A percentile compares a stretch with the other conserved stretches of the same genome.
phyloP scores from a whole-genome alignment of 30 jellyfish, hydroid and myxozoan genomes.

The Thelohanellus kitauei region DNA sequence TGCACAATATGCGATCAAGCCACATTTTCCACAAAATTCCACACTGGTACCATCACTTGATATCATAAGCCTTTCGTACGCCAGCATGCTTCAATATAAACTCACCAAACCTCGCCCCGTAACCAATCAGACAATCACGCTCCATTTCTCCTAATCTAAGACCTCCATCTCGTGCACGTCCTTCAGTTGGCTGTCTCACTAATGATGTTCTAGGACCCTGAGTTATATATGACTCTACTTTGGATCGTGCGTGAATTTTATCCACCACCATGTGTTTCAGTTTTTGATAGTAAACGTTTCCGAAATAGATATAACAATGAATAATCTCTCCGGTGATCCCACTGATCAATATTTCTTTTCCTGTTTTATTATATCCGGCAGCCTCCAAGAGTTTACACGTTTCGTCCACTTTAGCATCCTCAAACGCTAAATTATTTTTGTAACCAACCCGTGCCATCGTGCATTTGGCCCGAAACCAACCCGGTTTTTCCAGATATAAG shows the following conservation, averaged over 20 bases:
- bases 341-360: conserved; percentile 62
- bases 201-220: conserved; percentile 95
- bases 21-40: conserved; percentile 88
- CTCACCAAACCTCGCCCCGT: conserved; percentile 58
- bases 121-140: conserved; percentile 84
- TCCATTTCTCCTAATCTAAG: conserved; percentile 97
- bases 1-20: conserved; percentile 82
- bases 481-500: conserved; percentile 93
- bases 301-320: conserved; percentile 59
- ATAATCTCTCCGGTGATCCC: conserved; percentile 89
- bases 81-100: conserved; percentile 24
- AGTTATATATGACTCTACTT: conserved; percentile 6
- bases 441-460: conserved; percentile 66
- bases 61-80: conserved; percentile 61
- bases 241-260: conserved; percentile 91
- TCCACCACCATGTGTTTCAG: conserved; percentile 88
- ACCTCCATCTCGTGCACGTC: conserved; percentile 96
- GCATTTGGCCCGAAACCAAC: conserved; percentile 74
- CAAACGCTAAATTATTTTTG: neutral
- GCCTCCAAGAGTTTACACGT: neutral
- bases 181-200: conserved; percentile 95
- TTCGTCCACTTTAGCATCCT: neutral
- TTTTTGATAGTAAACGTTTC: conserved; percentile 90
- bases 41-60: conserved; percentile 91
- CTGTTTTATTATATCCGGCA: conserved; percentile 77